These are phyloP conservation scores for Microplitis demolitor DNA, from an alignment of 1,140 invertebrate genomes.

Conservation along the genomic window DNA sequence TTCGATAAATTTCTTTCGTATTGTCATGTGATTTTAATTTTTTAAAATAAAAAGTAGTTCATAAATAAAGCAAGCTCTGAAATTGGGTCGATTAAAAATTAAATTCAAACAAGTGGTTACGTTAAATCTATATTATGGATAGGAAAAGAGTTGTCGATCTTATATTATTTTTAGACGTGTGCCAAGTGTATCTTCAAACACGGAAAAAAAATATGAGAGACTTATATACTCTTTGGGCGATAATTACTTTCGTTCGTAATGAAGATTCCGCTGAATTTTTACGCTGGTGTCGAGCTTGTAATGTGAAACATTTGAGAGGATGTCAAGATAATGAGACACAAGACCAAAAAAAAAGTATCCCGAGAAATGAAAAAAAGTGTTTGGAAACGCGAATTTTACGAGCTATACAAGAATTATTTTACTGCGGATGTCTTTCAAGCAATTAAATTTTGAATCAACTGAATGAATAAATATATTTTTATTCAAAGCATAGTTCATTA, in stretches of 20 bases:
- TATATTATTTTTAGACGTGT: constrained; percentile 51
- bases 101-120: not conserved
- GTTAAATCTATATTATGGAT: constrained; percentile 30
- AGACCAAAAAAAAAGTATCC: not conserved
- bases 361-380: constrained; percentile 28
- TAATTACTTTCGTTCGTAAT: constrained; percentile 52
- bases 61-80: too few species aligned
- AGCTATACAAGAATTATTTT: constrained; percentile 44
- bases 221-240: constrained; percentile 52
- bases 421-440: constrained; percentile 45
- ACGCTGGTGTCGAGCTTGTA: constrained; percentile 47
- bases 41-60: too few species aligned
- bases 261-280: constrained; percentile 48
- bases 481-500: not conserved
- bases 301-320: constrained; percentile 43
- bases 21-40: not conserved
- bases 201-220: constrained; percentile 37
- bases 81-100: not conserved
- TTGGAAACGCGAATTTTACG: constrained; percentile 44
- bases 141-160: constrained; percentile 47
- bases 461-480: constrained; percentile 1
- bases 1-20: not conserved
- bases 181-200: constrained; percentile 50
- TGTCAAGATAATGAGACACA: constrained; percentile 19
- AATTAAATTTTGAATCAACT: not conserved